Percentiles rank a stretch among this genome's conserved stretches.
These are phyloP conservation scores for Thripadectes ignobilis DNA, from an alignment of 2,797 vertebrate species.

Conservation along the genomic window DNA sequence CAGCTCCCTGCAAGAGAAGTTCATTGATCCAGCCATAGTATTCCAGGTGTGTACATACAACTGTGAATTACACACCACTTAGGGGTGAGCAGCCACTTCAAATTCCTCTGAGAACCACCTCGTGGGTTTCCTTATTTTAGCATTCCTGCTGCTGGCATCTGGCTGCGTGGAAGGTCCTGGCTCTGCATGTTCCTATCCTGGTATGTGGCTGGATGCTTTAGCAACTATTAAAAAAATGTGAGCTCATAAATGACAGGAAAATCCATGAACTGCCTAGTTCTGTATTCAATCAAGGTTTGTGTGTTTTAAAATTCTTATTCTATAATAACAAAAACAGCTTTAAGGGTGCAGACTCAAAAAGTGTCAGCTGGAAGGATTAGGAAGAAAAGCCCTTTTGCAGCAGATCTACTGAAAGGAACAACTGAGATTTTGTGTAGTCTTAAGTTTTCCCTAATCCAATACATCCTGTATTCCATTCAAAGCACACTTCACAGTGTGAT, in stretches of 20 bases:
- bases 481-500: not conserved
- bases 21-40: not conserved
- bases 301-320: not conserved
- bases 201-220: not conserved
- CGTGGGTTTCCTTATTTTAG: not conserved
- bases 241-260: not conserved
- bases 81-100: not conserved
- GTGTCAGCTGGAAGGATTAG: not conserved
- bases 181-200: not conserved
- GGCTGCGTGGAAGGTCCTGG: no score
- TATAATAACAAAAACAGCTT: not conserved
- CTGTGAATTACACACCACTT: not conserved
- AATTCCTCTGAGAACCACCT: not conserved
- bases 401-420: not conserved
- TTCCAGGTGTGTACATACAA: not conserved
- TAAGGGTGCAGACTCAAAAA: not conserved
- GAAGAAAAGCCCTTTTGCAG: not conserved
- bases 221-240: not conserved
- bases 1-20: not conserved
- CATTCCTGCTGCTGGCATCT: not conserved
- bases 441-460: not conserved
- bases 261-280: not conserved
- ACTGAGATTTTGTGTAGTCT: not conserved
- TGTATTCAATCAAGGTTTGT: conserved; percentile 3
- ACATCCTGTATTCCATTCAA: not conserved